Conservation (phyloP, 92 coral and sea anemone genomes). For the Epizoanthus rinbou region DNA sequence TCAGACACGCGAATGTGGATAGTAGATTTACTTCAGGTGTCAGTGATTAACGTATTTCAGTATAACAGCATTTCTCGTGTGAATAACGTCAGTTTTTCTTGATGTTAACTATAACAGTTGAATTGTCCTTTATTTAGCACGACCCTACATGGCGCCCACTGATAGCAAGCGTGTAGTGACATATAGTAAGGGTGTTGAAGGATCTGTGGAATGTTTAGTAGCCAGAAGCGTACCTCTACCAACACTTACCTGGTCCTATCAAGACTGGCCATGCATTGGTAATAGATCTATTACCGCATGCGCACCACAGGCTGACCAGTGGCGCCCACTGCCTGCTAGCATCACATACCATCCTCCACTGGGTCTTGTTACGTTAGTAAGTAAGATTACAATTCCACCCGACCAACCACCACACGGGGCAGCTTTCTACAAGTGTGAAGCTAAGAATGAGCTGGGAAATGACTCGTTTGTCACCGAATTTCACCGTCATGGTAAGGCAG, state of each 20-base stretch:
- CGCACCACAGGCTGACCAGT: not conserved
- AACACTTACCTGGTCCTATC: not conserved
- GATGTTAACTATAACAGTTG: too few species aligned
- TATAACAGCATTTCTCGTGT: too few species aligned
- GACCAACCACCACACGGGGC: not conserved
- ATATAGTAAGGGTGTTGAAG: not conserved
- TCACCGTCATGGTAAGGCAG: constrained; percentile 45
- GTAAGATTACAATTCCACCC: constrained; percentile 23
- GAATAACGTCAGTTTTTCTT: too few species aligned
- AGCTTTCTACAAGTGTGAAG: constrained; percentile 36
- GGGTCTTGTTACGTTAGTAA: constrained; percentile 1
- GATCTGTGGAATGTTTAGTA: not conserved
- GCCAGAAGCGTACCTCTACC: not conserved
- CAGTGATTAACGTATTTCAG: too few species aligned
- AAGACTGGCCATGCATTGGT: not conserved
- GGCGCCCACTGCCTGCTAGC: not conserved
- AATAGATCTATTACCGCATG: not conserved
- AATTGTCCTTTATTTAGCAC: not conserved
- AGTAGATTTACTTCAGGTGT: too few species aligned
- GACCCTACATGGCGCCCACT: not conserved
- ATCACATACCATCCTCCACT: not conserved
- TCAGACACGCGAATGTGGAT: too few species aligned
- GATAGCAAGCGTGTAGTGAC: not conserved
- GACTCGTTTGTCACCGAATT: constrained; percentile 27
- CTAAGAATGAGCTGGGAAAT: constrained; percentile 26